These are phyloP conservation scores for Hypotaenidia okinawae DNA, from an alignment of 2,797 vertebrate genomes.

Conservation along the genomic window DNA sequence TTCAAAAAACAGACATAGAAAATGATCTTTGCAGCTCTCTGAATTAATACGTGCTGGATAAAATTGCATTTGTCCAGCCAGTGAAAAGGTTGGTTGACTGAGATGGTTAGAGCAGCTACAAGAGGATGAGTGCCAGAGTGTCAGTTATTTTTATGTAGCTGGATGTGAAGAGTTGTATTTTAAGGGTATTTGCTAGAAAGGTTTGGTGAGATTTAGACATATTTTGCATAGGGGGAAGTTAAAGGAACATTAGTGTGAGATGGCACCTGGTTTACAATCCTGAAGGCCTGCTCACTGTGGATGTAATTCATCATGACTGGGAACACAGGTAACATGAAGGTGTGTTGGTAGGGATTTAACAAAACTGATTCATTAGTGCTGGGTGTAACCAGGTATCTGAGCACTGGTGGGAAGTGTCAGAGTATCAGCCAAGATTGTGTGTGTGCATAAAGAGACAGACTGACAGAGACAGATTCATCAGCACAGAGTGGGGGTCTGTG, in stretches of 20 bases:
- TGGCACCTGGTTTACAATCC: not conserved
- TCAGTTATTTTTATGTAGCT: not conserved
- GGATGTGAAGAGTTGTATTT: not conserved
- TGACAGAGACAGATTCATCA: not conserved
- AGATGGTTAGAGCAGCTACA: not conserved
- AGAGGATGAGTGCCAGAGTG: not conserved
- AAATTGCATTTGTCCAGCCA: not conserved
- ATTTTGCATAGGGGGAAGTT: not conserved
- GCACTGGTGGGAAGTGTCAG: not conserved
- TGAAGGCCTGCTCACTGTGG: not conserved
- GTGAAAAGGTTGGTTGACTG: not conserved
- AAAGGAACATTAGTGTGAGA: not conserved
- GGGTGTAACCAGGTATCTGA: not conserved
- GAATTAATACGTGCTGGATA: not conserved
- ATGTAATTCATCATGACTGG: not conserved
- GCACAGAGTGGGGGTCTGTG: not conserved
- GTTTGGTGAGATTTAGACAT: not conserved
- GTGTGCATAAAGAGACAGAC: not conserved
- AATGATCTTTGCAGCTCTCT: not conserved
- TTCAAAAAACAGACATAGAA: not conserved
- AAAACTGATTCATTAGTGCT: not conserved
- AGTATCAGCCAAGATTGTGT: not conserved
- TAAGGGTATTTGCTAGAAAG: not conserved
- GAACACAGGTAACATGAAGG: not conserved
- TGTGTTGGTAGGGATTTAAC: not conserved